Base-by-base conservation (phyloP, 2,113 vertebrate species). In the Orcinus orca region DNA sequence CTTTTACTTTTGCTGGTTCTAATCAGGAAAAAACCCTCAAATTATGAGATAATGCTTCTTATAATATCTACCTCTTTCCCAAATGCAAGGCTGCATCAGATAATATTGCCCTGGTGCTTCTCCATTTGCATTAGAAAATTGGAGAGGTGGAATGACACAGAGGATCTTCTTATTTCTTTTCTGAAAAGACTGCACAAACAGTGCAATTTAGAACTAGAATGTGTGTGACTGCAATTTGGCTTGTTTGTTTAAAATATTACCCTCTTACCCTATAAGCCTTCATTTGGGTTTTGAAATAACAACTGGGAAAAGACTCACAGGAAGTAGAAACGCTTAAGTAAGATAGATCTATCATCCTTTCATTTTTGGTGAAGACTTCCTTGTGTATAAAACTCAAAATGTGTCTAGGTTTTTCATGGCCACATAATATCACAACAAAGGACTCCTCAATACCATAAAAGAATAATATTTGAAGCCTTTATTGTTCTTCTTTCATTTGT, bases 321-420 rank as follows among this genome's bases (percentile, higher is more conserved):
- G 3, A 67, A 81, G 38, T n/a, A 85, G 33, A 87, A 87, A 70
- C 5, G 14, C 8, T 81, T 38, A 96, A 33, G 15, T 70, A 93
- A 90, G 36, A 63, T 25, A 82, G 44, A 33, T 63, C 2, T 41
- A 38, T 14, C 44, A 93, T 79, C 14, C 73, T 26, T 88, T 92
- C 23, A 79, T 87, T 95, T 86, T 87, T 31, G 15, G 11, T 88
- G 79, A 90, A 68, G n/a, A 53, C 2, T 73, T 31, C 8, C 13
- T 90, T 96, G 41, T 89, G n/a, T 90, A 50, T 70, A 65, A 92
- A 86, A 63, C 67, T 94, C 17, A 93, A 71, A 23, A 58, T 82
- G 4, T 92, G 60, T 63, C 41, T 86, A 76, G 21, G 29, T 50
- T 76, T 96, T 90, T 85, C 53, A 85, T 4, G 20, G 29, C 21